These are phyloP conservation scores for Geococcyx californianus DNA, from an alignment of 2,113 vertebrate species.

Conservation along the genomic window DNA sequence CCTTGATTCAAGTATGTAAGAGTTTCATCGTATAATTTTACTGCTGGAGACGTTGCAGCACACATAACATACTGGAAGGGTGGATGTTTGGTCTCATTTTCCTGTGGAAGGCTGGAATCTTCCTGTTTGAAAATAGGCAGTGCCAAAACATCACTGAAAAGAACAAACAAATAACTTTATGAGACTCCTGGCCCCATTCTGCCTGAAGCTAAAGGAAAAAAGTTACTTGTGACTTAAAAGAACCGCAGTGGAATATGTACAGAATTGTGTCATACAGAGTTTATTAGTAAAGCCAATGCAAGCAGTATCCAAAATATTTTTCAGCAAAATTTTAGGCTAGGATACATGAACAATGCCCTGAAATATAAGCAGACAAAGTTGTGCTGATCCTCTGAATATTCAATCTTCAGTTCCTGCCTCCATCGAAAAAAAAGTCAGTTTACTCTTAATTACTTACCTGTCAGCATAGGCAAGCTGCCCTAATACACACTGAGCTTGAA, in stretches of 20 bases:
- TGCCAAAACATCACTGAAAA: constrained; percentile 83
- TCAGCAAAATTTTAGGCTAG: not conserved
- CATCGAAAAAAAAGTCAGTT: not conserved
- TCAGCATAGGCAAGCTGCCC: not conserved
- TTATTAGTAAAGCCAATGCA: not conserved
- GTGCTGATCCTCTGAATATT: not conserved
- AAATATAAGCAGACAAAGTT: not conserved
- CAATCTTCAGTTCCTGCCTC: not conserved
- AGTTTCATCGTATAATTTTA: constrained; percentile 83
- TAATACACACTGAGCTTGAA: not conserved
- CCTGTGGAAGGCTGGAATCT: constrained; percentile 82
- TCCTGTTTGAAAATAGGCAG: constrained; percentile 88
- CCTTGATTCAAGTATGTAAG: constrained; percentile 87
- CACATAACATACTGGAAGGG: constrained; percentile 86
- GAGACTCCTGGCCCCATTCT: not conserved
- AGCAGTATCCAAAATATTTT: not conserved
- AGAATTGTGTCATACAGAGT: not conserved
- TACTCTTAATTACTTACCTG: not conserved
- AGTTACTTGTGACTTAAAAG: not conserved
- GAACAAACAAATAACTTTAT: not conserved
- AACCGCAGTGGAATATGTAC: accelerated
- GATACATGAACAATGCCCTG: not conserved
- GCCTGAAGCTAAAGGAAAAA: not conserved
- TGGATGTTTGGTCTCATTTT: constrained; percentile 80
- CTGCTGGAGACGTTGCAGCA: constrained; percentile 82